These are phyloP conservation scores for Odocoileus virginianus DNA, from an alignment of 2,113 vertebrate genomes.

Conservation along the genomic window DNA sequence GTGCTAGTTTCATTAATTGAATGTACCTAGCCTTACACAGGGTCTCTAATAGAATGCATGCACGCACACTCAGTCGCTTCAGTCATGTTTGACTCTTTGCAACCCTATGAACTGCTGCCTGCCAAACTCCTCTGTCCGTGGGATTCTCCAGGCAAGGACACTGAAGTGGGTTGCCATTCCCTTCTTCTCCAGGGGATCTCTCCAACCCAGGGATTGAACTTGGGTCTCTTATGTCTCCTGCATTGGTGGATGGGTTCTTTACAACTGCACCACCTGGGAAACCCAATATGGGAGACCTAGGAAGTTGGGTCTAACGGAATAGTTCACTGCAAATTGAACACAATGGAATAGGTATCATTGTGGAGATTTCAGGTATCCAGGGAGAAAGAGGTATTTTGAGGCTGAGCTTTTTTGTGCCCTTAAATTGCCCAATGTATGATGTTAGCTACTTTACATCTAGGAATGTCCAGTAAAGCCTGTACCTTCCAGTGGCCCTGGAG, in stretches of 20 bases:
- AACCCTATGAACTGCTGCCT: not conserved
- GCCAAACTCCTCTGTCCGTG: not conserved
- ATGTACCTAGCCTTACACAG: not conserved
- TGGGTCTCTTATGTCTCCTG: not conserved
- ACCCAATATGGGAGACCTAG: not conserved
- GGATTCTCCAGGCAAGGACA: not conserved
- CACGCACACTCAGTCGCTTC: not conserved
- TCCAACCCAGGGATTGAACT: not conserved
- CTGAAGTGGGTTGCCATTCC: not conserved
- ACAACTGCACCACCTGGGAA: not conserved
- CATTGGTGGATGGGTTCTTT: not conserved
- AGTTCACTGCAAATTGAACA: not conserved
- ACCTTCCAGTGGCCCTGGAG: not conserved
- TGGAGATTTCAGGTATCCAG: not conserved
- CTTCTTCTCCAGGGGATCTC: not conserved
- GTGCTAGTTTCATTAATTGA: not conserved
- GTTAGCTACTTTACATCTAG: not conserved
- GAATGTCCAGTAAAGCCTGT: not conserved
- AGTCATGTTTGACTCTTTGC: not conserved
- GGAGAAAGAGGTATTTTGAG: conserved; percentile 23
- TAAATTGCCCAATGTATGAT: not conserved
- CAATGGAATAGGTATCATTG: not conserved
- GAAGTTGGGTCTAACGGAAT: not conserved
- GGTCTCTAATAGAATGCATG: not conserved
- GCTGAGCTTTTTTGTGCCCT: not conserved